Percentiles rank a stretch among this genome's conserved stretches.
phyloP scores from a whole-genome alignment of 2,888 invertebrate species.

The Pinctada fucata region DNA sequence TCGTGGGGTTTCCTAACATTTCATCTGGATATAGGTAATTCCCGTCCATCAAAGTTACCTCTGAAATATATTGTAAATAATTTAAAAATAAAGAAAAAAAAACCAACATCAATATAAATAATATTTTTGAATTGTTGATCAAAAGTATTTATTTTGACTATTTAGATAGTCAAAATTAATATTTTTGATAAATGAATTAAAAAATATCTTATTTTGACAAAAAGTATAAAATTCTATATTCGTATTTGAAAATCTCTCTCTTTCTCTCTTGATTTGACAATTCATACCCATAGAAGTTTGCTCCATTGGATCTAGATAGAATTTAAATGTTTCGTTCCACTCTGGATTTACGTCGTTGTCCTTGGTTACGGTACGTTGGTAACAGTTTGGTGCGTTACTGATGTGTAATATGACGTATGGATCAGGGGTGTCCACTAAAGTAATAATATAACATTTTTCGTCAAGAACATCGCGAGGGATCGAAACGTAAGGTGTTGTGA shows the following conservation, averaged over 20 bases:
- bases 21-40: constrained; percentile 75
- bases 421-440: constrained; percentile 76
- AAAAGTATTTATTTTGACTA: neutral
- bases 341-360: constrained; percentile 75
- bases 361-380: constrained; percentile 72
- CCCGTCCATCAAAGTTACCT: constrained; percentile 76
- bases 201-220: too few relatives aligned
- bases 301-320: constrained; percentile 72
- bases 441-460: neutral
- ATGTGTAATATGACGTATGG: constrained; percentile 76
- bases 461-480: neutral
- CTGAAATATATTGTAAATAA: constrained; percentile 51
- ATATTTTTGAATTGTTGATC: too few relatives aligned
- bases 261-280: too few relatives aligned
- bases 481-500: too few relatives aligned
- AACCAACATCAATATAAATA: too few relatives aligned
- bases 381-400: constrained; percentile 73
- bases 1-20: constrained; percentile 49
- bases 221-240: too few relatives aligned
- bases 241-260: too few relatives aligned
- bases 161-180: too few relatives aligned
- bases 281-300: constrained; percentile 71
- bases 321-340: constrained; percentile 77
- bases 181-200: neutral
- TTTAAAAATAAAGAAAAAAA: too few relatives aligned